Conservation (phyloP, 2,797 vertebrate species). For the Anableps anableps region DNA sequence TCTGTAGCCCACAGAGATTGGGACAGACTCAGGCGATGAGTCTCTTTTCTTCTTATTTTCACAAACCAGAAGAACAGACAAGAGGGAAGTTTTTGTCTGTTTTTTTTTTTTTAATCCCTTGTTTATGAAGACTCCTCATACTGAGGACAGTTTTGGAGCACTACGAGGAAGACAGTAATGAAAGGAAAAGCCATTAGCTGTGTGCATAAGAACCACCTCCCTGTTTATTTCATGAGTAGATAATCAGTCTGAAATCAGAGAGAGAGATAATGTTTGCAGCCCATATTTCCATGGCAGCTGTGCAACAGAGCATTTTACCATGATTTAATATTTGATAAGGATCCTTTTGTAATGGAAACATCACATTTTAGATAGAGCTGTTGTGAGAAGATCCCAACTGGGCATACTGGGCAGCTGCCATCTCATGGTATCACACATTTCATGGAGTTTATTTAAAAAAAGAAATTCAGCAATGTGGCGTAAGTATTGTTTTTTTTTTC, state of each 20-base stretch:
- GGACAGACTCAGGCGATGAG: constrained; percentile 8
- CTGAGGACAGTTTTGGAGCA: constrained; percentile 47
- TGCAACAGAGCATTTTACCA: constrained; percentile 61
- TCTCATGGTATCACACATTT: background rate
- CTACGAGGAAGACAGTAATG: constrained; percentile 69
- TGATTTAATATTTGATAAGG: constrained; percentile 69
- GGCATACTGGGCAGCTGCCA: background rate
- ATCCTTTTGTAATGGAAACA: constrained; percentile 61
- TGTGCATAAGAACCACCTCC: constrained; percentile 43
- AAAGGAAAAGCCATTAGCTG: constrained; percentile 77
- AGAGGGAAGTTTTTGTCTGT: constrained; percentile 11
- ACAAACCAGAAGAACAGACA: background rate
- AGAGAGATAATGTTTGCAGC: constrained; percentile 66
- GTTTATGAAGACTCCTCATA: constrained; percentile 32
- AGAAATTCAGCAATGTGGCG: background rate
- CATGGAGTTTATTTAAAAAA: background rate
- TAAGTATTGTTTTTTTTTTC: background rate
- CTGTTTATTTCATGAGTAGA: constrained; percentile 48
- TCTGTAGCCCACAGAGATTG: constrained; percentile 31
- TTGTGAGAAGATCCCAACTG: constrained; percentile 20
- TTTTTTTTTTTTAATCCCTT: background rate
- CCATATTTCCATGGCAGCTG: constrained; percentile 69
- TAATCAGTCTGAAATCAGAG: constrained; percentile 68
- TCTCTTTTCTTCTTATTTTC: constrained; percentile 4
- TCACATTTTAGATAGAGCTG: constrained; percentile 32